phyloP scores from a whole-genome alignment of 2,113 vertebrate genomes.

The Fukomys damarensis region DNA sequence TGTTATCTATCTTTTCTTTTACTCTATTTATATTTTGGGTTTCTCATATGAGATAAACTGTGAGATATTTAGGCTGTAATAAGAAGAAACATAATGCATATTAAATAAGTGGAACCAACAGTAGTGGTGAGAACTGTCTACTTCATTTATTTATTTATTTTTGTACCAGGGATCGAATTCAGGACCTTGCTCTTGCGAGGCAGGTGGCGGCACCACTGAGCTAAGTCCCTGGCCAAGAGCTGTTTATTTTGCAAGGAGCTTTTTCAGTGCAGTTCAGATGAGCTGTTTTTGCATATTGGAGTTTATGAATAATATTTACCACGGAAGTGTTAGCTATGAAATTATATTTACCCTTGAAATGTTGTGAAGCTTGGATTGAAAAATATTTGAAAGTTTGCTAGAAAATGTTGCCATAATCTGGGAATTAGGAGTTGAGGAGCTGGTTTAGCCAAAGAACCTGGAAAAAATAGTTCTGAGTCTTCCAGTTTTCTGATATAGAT shows the following conservation, averaged over 20 bases:
- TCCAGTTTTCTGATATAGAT: background rate
- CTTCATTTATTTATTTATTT: too few relatives aligned
- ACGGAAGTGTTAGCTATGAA: background rate
- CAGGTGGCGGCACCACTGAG: too few relatives aligned
- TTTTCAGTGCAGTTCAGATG: background rate
- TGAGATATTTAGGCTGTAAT: background rate
- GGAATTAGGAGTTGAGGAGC: background rate
- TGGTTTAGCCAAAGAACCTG: background rate
- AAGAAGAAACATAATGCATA: background rate
- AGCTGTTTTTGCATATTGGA: background rate
- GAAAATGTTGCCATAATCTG: background rate
- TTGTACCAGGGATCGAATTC: too few relatives aligned
- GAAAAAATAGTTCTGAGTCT: background rate
- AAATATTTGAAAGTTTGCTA: background rate
- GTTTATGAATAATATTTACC: background rate
- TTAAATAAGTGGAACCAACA: background rate
- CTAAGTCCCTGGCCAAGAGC: too few relatives aligned
- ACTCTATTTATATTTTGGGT: background rate
- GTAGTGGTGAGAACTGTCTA: background rate
- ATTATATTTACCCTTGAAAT: background rate
- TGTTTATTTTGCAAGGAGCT: background rate
- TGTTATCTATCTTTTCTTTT: background rate
- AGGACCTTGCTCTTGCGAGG: too few relatives aligned
- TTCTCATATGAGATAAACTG: background rate
- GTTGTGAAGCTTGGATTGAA: background rate